These are phyloP conservation scores for Pleuronectes platessa DNA, from an alignment of 2,113 vertebrate species.

Conservation along the genomic window DNA sequence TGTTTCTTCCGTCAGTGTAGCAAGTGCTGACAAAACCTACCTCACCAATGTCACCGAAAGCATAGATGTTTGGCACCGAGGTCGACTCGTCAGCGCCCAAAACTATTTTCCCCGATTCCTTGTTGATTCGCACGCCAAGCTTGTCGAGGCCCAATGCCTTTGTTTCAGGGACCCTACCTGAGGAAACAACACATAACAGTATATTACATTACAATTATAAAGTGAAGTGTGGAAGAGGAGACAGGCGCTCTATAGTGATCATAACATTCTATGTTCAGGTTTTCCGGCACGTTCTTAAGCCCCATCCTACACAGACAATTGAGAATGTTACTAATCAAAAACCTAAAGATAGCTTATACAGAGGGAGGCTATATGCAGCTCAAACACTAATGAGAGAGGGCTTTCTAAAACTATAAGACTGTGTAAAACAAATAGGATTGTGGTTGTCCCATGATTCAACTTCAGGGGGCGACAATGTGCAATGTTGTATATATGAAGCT, in stretches of 20 bases:
- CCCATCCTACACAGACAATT: too few relatives aligned
- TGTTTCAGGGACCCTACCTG: conserved; percentile 90
- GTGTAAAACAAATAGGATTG: too few relatives aligned
- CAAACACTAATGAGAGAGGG: too few relatives aligned
- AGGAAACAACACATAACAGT: conserved; percentile 29
- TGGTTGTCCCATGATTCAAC: too few relatives aligned
- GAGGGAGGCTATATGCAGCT: too few relatives aligned
- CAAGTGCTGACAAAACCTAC: conserved; percentile 67
- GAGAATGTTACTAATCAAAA: too few relatives aligned
- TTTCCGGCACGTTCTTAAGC: too few relatives aligned
- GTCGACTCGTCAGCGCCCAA: conserved; percentile 87
- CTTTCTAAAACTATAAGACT: too few relatives aligned
- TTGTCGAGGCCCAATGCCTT: conserved; percentile 84
- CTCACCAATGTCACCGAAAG: conserved; percentile 92
- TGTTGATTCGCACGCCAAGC: conserved; percentile 83
- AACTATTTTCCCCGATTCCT: conserved; percentile 88
- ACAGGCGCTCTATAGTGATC: conserved; percentile 21
- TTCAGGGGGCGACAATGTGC: too few relatives aligned
- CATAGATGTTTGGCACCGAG: conserved; percentile 90
- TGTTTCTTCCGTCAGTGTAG: neutral
- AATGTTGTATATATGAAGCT: too few relatives aligned
- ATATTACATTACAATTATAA: conserved; percentile 33
- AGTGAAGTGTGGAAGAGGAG: neutral
- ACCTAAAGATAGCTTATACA: too few relatives aligned
- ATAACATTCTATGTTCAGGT: neutral